A percentile compares a stretch with the other conserved stretches of the same genome.
phyloP scores from a whole-genome alignment of 1,140 invertebrate species.

The Tribolium castaneum region DNA sequence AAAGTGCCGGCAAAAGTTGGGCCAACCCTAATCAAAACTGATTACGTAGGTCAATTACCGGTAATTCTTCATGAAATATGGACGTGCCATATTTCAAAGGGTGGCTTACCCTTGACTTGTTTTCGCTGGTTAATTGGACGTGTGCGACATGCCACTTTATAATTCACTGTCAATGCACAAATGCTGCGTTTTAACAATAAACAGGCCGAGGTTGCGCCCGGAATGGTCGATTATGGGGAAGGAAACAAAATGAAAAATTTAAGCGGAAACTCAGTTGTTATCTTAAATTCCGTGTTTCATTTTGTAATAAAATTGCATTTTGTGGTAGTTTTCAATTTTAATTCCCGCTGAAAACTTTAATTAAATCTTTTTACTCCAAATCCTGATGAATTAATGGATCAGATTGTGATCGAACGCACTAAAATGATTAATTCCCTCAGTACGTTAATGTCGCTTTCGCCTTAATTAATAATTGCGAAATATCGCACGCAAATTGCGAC shows the following conservation, averaged over 20 bases:
- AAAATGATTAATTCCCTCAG: too few relatives aligned
- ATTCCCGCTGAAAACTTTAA: background rate
- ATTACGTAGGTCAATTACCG: conserved; percentile 21
- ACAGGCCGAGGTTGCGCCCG: background rate
- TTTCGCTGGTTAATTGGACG: conserved; percentile 52
- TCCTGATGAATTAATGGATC: background rate
- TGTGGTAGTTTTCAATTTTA: background rate
- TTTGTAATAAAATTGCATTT: background rate
- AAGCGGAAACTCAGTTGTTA: too few relatives aligned
- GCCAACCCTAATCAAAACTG: conserved; percentile 18
- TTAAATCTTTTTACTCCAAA: background rate
- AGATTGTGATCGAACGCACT: background rate
- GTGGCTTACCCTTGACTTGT: conserved; percentile 45
- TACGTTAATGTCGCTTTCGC: background rate
- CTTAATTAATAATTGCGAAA: background rate
- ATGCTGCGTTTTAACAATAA: conserved; percentile 41
- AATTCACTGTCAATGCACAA: conserved; percentile 49
- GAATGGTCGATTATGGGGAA: too few relatives aligned
- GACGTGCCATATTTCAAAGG: background rate
- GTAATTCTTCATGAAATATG: conserved; percentile 34
- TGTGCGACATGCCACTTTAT: conserved; percentile 50
- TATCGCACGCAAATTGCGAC: conserved; percentile 6
- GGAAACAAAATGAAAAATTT: too few relatives aligned
- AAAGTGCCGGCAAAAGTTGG: background rate
- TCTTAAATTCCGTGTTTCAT: too few relatives aligned